Evolutionary conservation across 2,888 invertebrate species (phyloP), one percentile per base, ranked within the genome.

Genomic region (Chrysina gloriosa): DNA sequence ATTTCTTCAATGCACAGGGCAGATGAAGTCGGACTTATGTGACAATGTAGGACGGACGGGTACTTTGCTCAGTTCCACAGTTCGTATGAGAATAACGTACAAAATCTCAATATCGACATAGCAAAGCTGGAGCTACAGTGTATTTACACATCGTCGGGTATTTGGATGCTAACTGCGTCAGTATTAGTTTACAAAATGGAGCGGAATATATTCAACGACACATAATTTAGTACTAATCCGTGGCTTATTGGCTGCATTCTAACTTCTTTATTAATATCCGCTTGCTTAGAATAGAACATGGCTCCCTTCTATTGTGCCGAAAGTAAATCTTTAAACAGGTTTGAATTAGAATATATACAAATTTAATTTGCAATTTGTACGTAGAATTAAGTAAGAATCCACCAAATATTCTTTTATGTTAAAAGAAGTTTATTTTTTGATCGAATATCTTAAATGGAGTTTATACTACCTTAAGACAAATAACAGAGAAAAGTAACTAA

Each of bases 81-180:
- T 29, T 21, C 61, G 50, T 36, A 27, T 63, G 63, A 31, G 23
- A 14, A 29, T 52, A 52, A 25, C 29, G 29, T 52, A 14, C 52
- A 21, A 52, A 52, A 52, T 52, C 52, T 25, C 52, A 52, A 36
- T 36, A 36, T 36, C 36, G 7, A 36, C 29, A 52, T 27, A 3
- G 23, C 21, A 7, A 52, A 25, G 29, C 21, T 23, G n/a, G 52
- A 19, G 25, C 23, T 23, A n/a, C 23, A 9, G 9, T 11, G 25
- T 52, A 52, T 52, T 52, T 52, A 29, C 29, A 52, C 52, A 25
- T 52, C 29, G 52, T 29, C 27, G 52, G 9, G 25, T 27, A 73
- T 73, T 73, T 69, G 65, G 65, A 73, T 72, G 72, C 70, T 70
- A 73, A 73, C 70, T 63, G 65, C 56, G 29, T 29, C 29, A 7